Evolutionary conservation across 2,888 invertebrate species (phyloP), one percentile per base, ranked within the genome.

Genomic region (Lasioglossum leucozonium): DNA sequence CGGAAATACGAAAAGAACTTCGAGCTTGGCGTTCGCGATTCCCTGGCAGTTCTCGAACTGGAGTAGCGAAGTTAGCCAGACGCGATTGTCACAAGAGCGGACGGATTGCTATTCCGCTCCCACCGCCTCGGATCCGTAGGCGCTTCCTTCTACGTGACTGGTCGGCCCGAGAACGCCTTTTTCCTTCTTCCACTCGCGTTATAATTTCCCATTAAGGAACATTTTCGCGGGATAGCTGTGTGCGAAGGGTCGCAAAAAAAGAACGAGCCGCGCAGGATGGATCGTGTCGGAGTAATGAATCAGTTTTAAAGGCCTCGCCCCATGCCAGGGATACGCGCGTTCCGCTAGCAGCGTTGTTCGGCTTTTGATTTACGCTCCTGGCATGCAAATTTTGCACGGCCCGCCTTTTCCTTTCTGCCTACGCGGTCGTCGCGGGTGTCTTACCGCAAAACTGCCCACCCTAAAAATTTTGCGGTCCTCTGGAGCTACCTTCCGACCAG

Each of bases 351-450:
- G 84, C 89, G 92, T 93, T 93, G 92, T 93, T 94, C 92, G 93
- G 91, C 87, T 92, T 92, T 92, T 93, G 93, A 94, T 94, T 93
- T 92, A 92, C 92, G 91, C 91, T 84, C 91, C 91, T 92, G 90
- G 90, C 91, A 93, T 93, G 94, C 91, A 93, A 93, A 94, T 93
- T 89, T 89, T 77, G 82, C 85, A 75, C 76, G 83, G 72, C 74
- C 47, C 40, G 30, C 69, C 47, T 11, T 67, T 76, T 65, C 79
- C 79, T 79, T 67, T 40, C 40, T 26, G 44, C 87, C 80, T 78
- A 47, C 71, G 75, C 84, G 76, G 47, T 42, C 79, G 42, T 26
- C 71, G 71, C 47, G 83, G 40, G 30, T 34, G 69, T 71, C 71
- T 58, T 30, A 62, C 55, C n/a, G 58, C 18, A 58, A 74, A 72